A percentile compares a stretch with the other conserved stretches of the same genome.
Conservation (phyloP, 37 sponge, comb jelly and placozoan genomes). For the Beroe forskalii region DNA sequence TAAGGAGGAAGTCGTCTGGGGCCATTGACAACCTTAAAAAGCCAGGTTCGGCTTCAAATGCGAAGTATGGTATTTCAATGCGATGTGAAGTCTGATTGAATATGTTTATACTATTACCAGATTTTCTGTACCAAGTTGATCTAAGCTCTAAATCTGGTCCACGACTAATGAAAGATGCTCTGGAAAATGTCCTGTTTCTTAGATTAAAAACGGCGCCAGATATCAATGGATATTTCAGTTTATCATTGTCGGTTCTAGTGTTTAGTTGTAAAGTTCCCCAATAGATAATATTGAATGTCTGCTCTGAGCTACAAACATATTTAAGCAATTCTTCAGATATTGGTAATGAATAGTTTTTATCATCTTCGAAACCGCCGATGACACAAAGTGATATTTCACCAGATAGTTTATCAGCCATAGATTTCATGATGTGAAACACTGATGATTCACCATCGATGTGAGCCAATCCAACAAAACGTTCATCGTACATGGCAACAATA, state of each 20-base stretch:
- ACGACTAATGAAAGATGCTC: background rate
- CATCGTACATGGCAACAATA: background rate
- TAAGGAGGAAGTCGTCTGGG: slow-evolving; percentile 31
- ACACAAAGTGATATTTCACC: background rate
- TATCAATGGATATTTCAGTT: background rate
- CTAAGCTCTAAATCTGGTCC: slow-evolving; percentile 39
- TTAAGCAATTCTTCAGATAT: background rate
- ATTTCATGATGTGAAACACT: background rate
- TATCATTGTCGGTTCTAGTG: background rate
- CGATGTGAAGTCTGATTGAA: background rate
- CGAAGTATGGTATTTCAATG: slow-evolving; percentile 24
- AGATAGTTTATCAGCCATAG: background rate
- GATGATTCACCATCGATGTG: background rate
- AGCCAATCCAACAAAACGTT: background rate
- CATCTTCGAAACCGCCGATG: slow-evolving; percentile 10
- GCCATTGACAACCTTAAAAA: background rate
- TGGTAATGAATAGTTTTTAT: background rate
- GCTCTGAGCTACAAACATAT: background rate
- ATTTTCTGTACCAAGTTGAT: too few species aligned
- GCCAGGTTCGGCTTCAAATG: background rate
- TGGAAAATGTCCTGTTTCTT: background rate
- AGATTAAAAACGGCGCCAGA: background rate
- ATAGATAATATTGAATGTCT: background rate
- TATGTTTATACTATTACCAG: background rate
- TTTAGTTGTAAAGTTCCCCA: slow-evolving; percentile 22